Conservation (phyloP, 2,888 invertebrate genomes). For the Dexiosoma caninum region DNA sequence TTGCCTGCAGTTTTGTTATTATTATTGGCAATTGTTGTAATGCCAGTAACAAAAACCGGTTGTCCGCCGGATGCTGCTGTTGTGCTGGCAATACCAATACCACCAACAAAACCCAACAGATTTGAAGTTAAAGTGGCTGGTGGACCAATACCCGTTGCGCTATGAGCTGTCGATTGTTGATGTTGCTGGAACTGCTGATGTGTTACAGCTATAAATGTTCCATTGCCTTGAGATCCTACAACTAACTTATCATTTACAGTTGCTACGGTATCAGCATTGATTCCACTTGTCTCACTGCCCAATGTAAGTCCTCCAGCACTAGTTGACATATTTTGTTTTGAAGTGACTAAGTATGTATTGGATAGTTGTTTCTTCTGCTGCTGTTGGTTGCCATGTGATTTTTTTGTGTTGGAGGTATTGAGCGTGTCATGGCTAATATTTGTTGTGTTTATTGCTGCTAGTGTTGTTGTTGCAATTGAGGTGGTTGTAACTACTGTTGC, state of each 20-base stretch:
- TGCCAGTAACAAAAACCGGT: conserved; percentile 55
- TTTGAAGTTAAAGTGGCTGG: conserved; percentile 61
- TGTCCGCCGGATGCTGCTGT: conserved; percentile 47
- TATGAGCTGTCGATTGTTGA: conserved; percentile 37
- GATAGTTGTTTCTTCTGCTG: conserved; percentile 38
- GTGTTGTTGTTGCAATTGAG: conserved; percentile 30
- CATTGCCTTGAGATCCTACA: conserved; percentile 33
- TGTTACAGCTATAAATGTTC: conserved; percentile 45
- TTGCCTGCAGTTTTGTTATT: conserved; percentile 41
- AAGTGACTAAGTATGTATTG: conserved; percentile 56
- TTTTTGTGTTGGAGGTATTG: conserved; percentile 26
- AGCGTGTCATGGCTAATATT: conserved; percentile 28
- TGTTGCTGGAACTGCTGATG: conserved; percentile 50
- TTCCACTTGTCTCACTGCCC: neutral
- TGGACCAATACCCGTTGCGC: conserved; percentile 55
- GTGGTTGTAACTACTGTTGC: conserved; percentile 32
- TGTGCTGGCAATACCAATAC: conserved; percentile 62
- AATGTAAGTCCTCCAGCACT: neutral
- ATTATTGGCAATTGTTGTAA: conserved; percentile 43
- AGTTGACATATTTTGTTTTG: conserved; percentile 51
- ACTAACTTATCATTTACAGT: conserved; percentile 27
- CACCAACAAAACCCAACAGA: conserved; percentile 63
- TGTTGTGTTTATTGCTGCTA: conserved; percentile 42
- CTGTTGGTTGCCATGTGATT: conserved; percentile 27
- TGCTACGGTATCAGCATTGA: neutral